These are phyloP conservation scores for Phortica okadai DNA, from an alignment of 2,888 invertebrate genomes.

Conservation along the genomic window DNA sequence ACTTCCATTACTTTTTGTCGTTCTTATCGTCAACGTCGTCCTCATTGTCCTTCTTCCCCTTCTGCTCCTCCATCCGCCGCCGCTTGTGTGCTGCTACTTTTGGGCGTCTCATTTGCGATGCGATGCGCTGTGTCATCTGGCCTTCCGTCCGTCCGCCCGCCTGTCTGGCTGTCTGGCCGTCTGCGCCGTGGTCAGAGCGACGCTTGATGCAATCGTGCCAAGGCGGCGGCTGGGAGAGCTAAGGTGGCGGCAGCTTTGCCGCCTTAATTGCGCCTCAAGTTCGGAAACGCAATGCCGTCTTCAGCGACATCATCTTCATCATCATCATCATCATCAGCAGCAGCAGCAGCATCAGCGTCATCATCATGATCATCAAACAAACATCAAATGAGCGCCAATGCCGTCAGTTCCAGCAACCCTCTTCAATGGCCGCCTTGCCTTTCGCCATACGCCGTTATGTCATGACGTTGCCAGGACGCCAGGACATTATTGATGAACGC, in stretches of 20 bases:
- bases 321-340: not conserved
- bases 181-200: not conserved
- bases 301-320: not conserved
- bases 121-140: slow-evolving; percentile 52
- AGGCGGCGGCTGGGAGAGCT: not conserved
- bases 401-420: not conserved
- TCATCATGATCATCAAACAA: not conserved
- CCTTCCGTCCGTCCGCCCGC: not conserved
- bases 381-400: not conserved
- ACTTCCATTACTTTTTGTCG: slow-evolving; percentile 74
- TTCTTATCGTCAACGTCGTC: slow-evolving; percentile 61
- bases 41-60: slow-evolving; percentile 6
- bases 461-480: slow-evolving; percentile 48
- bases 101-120: slow-evolving; percentile 68
- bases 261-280: not conserved
- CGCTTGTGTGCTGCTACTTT: slow-evolving; percentile 63
- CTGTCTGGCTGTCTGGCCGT: not conserved
- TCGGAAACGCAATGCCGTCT: not conserved
- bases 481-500: slow-evolving; percentile 72
- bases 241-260: too few species aligned
- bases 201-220: not conserved
- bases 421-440: slow-evolving; percentile 4
- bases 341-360: not conserved
- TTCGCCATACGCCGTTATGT: not conserved
- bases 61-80: slow-evolving; percentile 24